These are phyloP conservation scores for Ellobius talpinus DNA, from an alignment of 2,113 vertebrate species.

Conservation along the genomic window DNA sequence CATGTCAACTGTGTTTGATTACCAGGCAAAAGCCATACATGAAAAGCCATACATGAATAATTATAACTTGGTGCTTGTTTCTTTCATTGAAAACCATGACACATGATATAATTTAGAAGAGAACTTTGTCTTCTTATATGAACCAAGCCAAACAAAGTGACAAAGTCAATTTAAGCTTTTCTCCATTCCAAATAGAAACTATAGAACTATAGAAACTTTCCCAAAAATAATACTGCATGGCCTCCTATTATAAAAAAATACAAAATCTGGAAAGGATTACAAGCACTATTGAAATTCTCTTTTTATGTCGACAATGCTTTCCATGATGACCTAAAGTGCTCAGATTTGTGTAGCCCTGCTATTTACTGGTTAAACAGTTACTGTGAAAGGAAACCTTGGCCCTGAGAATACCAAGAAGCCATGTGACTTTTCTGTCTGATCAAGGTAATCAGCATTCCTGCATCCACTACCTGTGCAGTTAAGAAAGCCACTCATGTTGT, in stretches of 20 bases:
- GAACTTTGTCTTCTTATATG: neutral
- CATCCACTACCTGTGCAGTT: neutral
- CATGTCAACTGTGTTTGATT: neutral
- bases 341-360: neutral
- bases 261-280: neutral
- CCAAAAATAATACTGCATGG: neutral
- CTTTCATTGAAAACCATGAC: neutral
- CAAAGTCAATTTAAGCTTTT: neutral
- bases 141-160: neutral
- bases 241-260: neutral
- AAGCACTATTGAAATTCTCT: neutral
- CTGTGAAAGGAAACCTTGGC: neutral
- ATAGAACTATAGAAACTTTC: neutral
- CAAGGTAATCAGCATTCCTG: neutral
- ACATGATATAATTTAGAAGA: neutral
- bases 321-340: neutral
- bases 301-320: neutral
- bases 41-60: neutral
- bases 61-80: neutral
- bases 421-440: neutral
- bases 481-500: neutral
- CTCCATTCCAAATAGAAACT: neutral
- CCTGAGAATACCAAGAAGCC: neutral
- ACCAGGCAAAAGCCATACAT: neutral
- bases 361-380: neutral